phyloP scores from a whole-genome alignment of 2,113 vertebrate genomes.

The Perca schrenkii region DNA sequence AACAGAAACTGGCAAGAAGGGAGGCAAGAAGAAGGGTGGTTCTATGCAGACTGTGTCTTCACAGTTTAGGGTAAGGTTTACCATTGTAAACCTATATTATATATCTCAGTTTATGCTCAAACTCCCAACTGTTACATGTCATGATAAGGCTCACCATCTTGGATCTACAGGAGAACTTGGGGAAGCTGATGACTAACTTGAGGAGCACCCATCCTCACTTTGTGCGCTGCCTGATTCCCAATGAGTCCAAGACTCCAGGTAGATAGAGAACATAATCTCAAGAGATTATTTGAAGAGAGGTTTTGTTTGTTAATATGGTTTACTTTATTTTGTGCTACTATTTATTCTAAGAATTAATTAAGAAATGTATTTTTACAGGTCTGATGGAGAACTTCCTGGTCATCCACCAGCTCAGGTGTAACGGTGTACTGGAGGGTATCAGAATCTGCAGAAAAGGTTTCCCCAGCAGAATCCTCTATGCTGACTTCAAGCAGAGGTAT shows the following conservation, averaged over 20 bases:
- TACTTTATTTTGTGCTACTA: neutral
- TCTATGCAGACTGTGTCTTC: conserved; percentile 32
- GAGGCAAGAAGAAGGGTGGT: conserved; percentile 78
- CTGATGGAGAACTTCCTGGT: conserved; percentile 77
- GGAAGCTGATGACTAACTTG: conserved; percentile 75
- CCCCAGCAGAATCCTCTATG: conserved; percentile 63
- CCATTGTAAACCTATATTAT: neutral
- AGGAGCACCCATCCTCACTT: conserved; percentile 76
- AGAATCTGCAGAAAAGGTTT: conserved; percentile 67
- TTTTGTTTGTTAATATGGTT: neutral
- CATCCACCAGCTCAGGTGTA: conserved; percentile 78
- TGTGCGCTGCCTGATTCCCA: conserved; percentile 76
- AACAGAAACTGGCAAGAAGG: conserved; percentile 58
- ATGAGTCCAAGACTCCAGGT: conserved; percentile 75
- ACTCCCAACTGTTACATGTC: neutral
- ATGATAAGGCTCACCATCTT: neutral
- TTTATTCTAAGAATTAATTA: neutral
- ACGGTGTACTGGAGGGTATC: conserved; percentile 59
- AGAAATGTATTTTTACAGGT: conserved; percentile 27
- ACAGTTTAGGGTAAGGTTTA: conserved; percentile 69
- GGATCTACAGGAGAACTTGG: conserved; percentile 68
- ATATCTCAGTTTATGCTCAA: neutral
- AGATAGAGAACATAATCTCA: neutral
- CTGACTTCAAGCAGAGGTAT: conserved; percentile 72
- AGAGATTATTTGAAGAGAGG: neutral